Evolutionary conservation across 2,113 vertebrate genomes (phyloP).

Genomic region (Scomber japonicus): DNA sequence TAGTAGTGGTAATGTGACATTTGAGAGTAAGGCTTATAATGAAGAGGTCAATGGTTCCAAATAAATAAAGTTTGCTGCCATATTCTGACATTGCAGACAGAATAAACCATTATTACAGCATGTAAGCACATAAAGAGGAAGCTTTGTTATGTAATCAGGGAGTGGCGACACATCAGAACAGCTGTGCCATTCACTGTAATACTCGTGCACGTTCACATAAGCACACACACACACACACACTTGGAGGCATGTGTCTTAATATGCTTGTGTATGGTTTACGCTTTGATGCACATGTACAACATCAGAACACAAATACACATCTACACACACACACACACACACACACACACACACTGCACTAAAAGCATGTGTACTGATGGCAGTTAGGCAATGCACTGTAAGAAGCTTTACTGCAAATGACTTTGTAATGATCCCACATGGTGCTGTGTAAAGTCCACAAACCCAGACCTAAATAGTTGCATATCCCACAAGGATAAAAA

Average conservation of each 20-base stretch:
- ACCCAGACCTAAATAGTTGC: conserved; percentile 4
- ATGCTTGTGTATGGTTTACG: not conserved
- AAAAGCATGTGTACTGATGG: conserved; percentile 10
- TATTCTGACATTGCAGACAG: not conserved
- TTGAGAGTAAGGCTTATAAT: too few species aligned
- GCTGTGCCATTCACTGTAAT: conserved; percentile 14
- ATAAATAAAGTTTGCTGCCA: not conserved
- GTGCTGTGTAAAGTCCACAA: conserved; percentile 38
- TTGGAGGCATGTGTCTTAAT: not conserved
- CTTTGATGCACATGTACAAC: not conserved
- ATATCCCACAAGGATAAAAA: not conserved
- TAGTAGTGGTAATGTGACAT: too few species aligned
- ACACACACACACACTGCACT: conserved; percentile 7
- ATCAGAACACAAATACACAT: not conserved
- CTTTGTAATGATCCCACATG: conserved; percentile 39
- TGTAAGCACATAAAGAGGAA: conserved; percentile 19
- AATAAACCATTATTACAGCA: not conserved
- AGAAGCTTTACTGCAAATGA: conserved; percentile 40
- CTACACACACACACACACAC: conserved; percentile 6
- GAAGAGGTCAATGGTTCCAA: not conserved
- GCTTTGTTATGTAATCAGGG: conserved; percentile 35
- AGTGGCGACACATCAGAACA: conserved; percentile 12
- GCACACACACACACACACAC: not conserved
- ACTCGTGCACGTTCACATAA: not conserved
- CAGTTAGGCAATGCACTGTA: conserved; percentile 8